Conservation (phyloP, 2,888 invertebrate species). For the Drosophila mulleri region DNA sequence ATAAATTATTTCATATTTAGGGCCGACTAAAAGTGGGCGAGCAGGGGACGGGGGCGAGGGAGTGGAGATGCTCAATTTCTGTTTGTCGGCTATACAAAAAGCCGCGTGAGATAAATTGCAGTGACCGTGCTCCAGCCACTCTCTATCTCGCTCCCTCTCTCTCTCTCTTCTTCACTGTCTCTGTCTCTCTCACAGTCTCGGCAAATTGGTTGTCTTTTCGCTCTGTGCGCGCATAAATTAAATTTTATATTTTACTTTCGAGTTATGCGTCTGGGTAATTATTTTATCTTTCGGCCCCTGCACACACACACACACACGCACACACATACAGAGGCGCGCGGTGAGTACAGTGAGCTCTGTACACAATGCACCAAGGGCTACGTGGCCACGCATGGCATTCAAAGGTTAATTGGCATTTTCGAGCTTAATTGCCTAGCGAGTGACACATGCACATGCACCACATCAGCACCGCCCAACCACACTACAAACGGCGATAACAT, state of each 20-base stretch:
- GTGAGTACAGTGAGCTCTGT: slow-evolving; percentile 12
- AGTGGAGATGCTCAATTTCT: slow-evolving; percentile 32
- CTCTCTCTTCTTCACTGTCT: not conserved
- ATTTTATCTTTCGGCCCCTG: slow-evolving; percentile 70
- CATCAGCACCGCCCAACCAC: slow-evolving; percentile 32
- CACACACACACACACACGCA: slow-evolving; percentile 5
- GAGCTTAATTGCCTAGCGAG: slow-evolving; percentile 74
- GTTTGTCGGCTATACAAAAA: slow-evolving; percentile 33
- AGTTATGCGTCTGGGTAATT: slow-evolving; percentile 81
- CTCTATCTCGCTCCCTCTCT: not conserved
- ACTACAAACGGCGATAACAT: slow-evolving; percentile 47
- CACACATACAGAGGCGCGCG: not conserved
- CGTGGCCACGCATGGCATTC: slow-evolving; percentile 77
- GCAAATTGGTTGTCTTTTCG: slow-evolving; percentile 32
- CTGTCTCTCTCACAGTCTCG: not conserved
- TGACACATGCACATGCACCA: slow-evolving; percentile 49
- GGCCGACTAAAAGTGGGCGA: slow-evolving; percentile 24
- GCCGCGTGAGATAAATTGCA: slow-evolving; percentile 77
- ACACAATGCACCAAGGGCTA: slow-evolving; percentile 57
- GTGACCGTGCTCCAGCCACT: slow-evolving; percentile 29
- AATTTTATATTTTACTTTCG: slow-evolving; percentile 78
- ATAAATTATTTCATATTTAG: slow-evolving; percentile 83
- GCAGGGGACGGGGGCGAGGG: not conserved
- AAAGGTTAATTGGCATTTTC: slow-evolving; percentile 80
- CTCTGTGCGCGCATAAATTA: slow-evolving; percentile 79